Base-by-base conservation (phyloP, 64 coral and sea anemone species). In the Acropora tenuis region DNA sequence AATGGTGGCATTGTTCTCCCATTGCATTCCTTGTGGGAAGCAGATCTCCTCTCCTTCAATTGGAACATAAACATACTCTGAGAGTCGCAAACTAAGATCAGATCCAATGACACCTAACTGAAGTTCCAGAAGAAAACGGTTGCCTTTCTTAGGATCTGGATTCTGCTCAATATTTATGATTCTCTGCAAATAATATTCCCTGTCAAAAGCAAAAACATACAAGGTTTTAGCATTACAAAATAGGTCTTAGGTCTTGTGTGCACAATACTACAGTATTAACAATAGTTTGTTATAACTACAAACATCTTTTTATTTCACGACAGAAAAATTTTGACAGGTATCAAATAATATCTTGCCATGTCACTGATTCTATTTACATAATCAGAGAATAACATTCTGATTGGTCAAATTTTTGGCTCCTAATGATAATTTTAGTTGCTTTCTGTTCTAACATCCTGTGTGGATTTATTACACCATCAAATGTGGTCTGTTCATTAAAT, bases 131-230 rank as follows among this genome's bases (percentile, higher is more conserved):
- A 92, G 83, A 58, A 53, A 92, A 5, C 84, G 83, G 41, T 43
- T 78, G 5, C 83, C 83, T 57, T 80, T 87, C 19, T 71, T 58
- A 16, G 41, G 41, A 45, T 87, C 85, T 15, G 61, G 44, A 41
- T 85, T 87, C 91, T 72, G 60, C 68, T 92, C 91, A 49, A 92
- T 58, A 52, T 92, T 92, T n/a, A 87, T 18, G 15, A 92, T 55
- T 11, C 52, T 87, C 3, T 79, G 47, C 50, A 92, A 40, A 18
- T 72, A 71, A 77, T 78, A 79, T 47, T 63, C 2, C 30, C 88
- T 90, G 75, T 8, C 6, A 90, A 50, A 41, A 17, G 40, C 67
- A 59, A 57, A 18, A 0, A 17, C 43, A 63, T 6, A 18, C 17
- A 20, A 77, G 20, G 46, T 48, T 48, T 18, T 43, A 10, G 47